A percentile compares a stretch with the other conserved stretches of the same genome.
phyloP scores from a whole-genome alignment of 2,113 vertebrate species.

The Romanogobio albipinnatus region DNA sequence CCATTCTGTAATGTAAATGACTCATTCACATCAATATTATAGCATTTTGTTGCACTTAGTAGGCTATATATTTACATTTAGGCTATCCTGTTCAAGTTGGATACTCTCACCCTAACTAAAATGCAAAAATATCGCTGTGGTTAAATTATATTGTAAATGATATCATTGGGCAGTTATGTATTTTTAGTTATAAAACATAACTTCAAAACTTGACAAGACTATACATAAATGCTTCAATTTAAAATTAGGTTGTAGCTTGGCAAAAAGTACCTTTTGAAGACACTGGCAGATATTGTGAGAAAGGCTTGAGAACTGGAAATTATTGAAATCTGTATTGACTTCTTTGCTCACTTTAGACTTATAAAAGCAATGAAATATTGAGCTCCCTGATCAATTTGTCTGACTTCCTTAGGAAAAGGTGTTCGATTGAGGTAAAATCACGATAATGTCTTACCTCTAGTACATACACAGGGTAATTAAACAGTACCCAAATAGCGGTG shows the following conservation, averaged over 20 bases:
- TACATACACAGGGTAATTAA: background rate
- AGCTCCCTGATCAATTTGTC: constrained; percentile 4
- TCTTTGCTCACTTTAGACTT: background rate
- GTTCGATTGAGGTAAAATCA: background rate
- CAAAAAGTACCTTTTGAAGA: background rate
- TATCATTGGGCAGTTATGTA: background rate
- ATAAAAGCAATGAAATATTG: constrained; percentile 4
- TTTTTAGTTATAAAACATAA: background rate
- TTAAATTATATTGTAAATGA: background rate
- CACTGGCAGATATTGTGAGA: background rate
- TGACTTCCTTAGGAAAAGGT: background rate
- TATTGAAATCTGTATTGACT: background rate
- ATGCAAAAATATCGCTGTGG: background rate
- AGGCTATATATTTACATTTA: background rate
- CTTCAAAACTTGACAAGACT: background rate
- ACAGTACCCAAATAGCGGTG: background rate
- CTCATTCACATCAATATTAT: no score
- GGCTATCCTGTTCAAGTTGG: background rate
- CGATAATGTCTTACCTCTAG: background rate
- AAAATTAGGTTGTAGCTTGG: background rate
- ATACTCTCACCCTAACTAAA: background rate
- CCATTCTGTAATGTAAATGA: background rate
- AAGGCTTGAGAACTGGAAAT: background rate
- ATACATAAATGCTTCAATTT: background rate
- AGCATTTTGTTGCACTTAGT: background rate